phyloP scores from a whole-genome alignment of 2,888 invertebrate species.

The Mechanitis messenoides region DNA sequence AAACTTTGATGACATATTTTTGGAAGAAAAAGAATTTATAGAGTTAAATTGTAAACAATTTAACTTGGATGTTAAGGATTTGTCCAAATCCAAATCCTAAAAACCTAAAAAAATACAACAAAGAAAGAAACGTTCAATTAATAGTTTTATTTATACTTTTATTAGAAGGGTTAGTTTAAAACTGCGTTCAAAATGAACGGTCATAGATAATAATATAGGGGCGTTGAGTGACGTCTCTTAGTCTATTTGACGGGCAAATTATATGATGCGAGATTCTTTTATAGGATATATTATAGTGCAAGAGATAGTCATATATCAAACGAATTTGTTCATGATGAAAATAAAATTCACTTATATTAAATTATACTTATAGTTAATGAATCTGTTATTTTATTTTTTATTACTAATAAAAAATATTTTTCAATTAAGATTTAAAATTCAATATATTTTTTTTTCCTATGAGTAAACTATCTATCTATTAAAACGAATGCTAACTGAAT shows the following conservation, averaged over 20 bases:
- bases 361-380: no score
- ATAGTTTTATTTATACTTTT: background rate
- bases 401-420: no score
- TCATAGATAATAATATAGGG: constrained; percentile 61
- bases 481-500: no score
- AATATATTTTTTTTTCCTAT: no score
- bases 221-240: constrained; percentile 62
- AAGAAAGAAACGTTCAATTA: background rate
- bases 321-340: background rate
- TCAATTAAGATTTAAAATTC: no score
- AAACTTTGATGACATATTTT: no score
- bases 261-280: constrained; percentile 32
- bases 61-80: no score
- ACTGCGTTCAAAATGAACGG: constrained; percentile 43
- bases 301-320: background rate
- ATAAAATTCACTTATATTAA: background rate
- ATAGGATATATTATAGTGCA: constrained; percentile 2
- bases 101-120: background rate
- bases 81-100: no score
- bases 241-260: constrained; percentile 71
- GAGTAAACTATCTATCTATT: no score
- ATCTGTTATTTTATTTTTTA: no score
- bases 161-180: constrained; percentile 19
- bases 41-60: no score
- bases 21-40: no score